Base-by-base conservation (phyloP, 2,797 vertebrate species). In the Furcifer pardalis region DNA sequence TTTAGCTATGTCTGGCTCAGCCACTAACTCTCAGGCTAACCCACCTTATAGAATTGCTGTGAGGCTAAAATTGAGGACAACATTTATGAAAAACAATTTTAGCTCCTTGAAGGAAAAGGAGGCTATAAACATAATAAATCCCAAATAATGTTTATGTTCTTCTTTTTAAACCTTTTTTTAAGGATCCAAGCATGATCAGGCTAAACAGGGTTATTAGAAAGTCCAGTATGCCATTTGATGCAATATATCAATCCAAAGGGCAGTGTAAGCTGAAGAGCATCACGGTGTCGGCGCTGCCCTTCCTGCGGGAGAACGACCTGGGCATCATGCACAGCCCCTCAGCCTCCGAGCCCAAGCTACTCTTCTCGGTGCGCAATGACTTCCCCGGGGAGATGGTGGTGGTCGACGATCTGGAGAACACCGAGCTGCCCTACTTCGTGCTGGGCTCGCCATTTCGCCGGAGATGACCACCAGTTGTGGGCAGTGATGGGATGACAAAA, bases 301-400 rank as follows among this genome's bases (percentile, higher is more conserved):
- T 99, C 94, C 90, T 99, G 92, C 92, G 98, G 69, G 98, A 99
- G 90, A 99, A 99, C 96, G 98, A 99, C 96, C 96, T 99, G 95
- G 98, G 97, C 97, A 99, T 99, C 97, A 99, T 99, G 98, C 98
- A 99, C 95, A 98, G 98, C 83, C 97, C 98, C 66, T 99, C 98
- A 95, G 98, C 98, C 97, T 98, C 98, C 49, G 98, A 99, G 95
- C 98, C 98, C 93, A 99, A 99, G 97, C 98, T 99, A 86, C 97
- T 99, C 79, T 99, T 99, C 96, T 99, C 98, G n/a, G 98, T 99
- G 10, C 96, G 98, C 85, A 99, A 99, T 93, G 98, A 99, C 90
- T 99, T 99, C 86, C 98, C 98, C 23, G 98, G 98, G 0, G 98
- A 99, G 91, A 97, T 99, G 88, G 97, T 98, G 91, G 98, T 99